These are phyloP conservation scores for Galaxias olidus DNA, from an alignment of 2,797 vertebrate species.

Conservation along the genomic window DNA sequence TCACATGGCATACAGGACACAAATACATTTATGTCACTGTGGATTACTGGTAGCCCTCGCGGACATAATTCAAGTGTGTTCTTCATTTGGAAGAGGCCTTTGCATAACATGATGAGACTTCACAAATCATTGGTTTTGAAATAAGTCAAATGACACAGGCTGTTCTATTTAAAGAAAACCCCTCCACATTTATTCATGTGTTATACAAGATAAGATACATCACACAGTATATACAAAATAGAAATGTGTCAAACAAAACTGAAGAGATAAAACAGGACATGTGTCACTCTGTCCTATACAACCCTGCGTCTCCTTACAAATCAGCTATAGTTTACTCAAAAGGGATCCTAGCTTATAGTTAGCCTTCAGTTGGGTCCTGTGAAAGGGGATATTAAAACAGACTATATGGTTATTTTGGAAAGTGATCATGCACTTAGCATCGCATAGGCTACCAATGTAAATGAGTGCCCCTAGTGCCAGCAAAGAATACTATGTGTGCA, in stretches of 20 bases:
- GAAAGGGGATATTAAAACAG: conserved; percentile 49
- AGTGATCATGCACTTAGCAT: conserved; percentile 51
- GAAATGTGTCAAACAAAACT: conserved; percentile 47
- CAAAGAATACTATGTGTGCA: conserved; percentile 14
- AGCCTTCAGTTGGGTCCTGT: conserved; percentile 31
- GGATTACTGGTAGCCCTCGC: conserved; percentile 13
- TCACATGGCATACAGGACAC: conserved; percentile 23
- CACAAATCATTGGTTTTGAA: neutral
- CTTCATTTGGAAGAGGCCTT: conserved; percentile 9
- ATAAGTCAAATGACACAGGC: conserved; percentile 19
- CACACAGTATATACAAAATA: conserved; percentile 74
- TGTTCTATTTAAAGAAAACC: conserved; percentile 49
- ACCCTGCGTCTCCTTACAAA: conserved; percentile 41
- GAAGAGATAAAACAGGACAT: conserved; percentile 54
- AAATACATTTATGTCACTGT: conserved; percentile 19
- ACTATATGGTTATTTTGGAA: conserved; percentile 59
- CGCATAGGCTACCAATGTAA: conserved; percentile 52
- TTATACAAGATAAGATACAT: conserved; percentile 47
- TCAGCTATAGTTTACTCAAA: conserved; percentile 19
- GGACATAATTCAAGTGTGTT: conserved; percentile 22
- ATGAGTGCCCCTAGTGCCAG: conserved; percentile 42
- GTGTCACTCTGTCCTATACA: conserved; percentile 45
- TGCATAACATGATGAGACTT: neutral
- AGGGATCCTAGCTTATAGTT: conserved; percentile 29
- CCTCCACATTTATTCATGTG: conserved; percentile 65